Evolutionary conservation across 2,888 invertebrate genomes (phyloP), one percentile per base, ranked within the genome.

Genomic region (Meandrusa payeni): DNA sequence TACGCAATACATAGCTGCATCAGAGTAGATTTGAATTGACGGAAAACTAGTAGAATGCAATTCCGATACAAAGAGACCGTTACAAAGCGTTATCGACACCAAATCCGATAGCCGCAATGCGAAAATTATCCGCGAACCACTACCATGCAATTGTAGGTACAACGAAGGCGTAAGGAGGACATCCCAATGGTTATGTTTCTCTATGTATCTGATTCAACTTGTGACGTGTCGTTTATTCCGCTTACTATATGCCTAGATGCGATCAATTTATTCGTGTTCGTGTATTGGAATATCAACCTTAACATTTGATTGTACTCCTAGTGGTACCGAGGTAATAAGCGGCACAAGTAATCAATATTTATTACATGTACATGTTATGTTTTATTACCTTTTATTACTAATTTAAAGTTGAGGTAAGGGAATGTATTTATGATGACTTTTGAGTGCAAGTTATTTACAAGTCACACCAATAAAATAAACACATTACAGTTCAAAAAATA

Each of bases 171-270:
- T 79, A 71, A 76, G 76, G 70, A 67, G 70, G 63, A 61, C 71
- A 70, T 73, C 71, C 71, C 69, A 77, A 78, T 77, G 79, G 76
- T 76, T 78, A 74, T 75, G 77, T 78, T 78, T 76, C 70, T 64
- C 67, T 72, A 81, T 81, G 81, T 79, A 83, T 83, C 83, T 76
- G 81, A 82, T 83, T 77, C 72, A 74, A 72, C 62, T 67, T 68
- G 62, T 76, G 80, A 76, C 75, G 69, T 65, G 75, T 75, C 76
- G 72, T 76, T 77, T 75, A 70, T 77, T 76, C 65, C 62, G 65
- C 71, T 74, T 72, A 72, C 70, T 52, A 52, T 54, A 52, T 67
- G 65, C 64, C 64, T 61, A 64, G 76, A 77, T 77, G 61, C 62
- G 69, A 76, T 74, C 78, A 64, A 65, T 75, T 70, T 72, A 74